Evolutionary conservation across 2,797 vertebrate genomes (phyloP).

Genomic region (Acropternis orthonyx): DNA sequence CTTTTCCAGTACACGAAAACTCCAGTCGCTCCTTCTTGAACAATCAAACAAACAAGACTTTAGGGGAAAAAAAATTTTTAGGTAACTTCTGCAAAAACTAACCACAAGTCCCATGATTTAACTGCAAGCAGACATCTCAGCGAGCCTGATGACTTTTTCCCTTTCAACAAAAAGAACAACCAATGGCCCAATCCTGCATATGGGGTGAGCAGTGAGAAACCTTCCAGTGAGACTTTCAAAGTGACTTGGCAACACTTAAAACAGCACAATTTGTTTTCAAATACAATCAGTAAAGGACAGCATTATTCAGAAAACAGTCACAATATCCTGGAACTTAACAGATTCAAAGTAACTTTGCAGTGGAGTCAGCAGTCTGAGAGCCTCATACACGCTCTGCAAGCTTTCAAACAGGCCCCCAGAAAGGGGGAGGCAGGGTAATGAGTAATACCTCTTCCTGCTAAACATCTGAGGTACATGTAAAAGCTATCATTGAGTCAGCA

Average conservation of each 20-base stretch:
- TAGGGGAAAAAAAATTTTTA: not conserved
- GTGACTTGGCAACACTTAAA: not conserved
- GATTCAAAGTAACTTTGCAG: slow-evolving; percentile 10
- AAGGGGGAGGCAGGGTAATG: not conserved
- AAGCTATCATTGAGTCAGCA: slow-evolving; percentile 38
- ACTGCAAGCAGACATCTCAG: not conserved
- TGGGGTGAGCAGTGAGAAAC: not conserved
- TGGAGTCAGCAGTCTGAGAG: slow-evolving; percentile 29
- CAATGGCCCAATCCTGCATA: not conserved
- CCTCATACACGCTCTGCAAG: not conserved
- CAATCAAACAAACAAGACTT: not conserved
- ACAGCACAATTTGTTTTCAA: not conserved
- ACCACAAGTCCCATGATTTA: not conserved
- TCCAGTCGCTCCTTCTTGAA: not conserved
- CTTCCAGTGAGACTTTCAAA: not conserved
- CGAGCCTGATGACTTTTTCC: not conserved
- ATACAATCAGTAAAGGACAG: not conserved
- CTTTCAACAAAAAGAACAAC: not conserved
- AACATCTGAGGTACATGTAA: slow-evolving; percentile 21
- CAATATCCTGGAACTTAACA: slow-evolving; percentile 11
- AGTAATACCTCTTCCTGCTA: slow-evolving; percentile 46
- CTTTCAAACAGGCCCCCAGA: slow-evolving; percentile 2
- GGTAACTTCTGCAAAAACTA: not conserved
- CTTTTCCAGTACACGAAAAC: not conserved
- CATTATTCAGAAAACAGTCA: slow-evolving; percentile 3